Percentiles rank a stretch among this genome's conserved stretches.
phyloP scores from a whole-genome alignment of 2,797 vertebrate genomes.

The Pipistrellus pipistrellus region DNA sequence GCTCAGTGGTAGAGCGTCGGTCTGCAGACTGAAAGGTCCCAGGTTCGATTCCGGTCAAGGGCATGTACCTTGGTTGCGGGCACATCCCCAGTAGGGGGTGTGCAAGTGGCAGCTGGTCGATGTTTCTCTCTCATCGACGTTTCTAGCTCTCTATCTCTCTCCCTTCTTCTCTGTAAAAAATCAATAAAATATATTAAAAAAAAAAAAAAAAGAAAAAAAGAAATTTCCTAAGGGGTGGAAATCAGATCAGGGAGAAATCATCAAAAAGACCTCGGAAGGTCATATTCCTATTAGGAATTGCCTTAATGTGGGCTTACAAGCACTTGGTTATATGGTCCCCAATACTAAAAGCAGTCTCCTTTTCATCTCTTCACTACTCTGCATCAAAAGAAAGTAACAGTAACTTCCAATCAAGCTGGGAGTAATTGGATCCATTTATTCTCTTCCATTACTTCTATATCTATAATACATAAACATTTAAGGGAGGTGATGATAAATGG shows the following conservation, averaged over 20 bases:
- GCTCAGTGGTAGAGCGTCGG: too few relatives aligned
- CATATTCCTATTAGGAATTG: not conserved
- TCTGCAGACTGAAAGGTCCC: too few relatives aligned
- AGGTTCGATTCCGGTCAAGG: too few relatives aligned
- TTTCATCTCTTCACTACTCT: not conserved
- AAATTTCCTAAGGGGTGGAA: not conserved
- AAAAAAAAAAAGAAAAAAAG: too few relatives aligned
- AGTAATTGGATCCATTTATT: constrained; percentile 6
- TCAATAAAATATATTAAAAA: too few relatives aligned
- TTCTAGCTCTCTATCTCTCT: too few relatives aligned
- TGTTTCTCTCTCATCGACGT: too few relatives aligned
- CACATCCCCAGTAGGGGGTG: too few relatives aligned
- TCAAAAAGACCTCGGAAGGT: not conserved
- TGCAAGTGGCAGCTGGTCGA: too few relatives aligned
- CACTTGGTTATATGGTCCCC: not conserved
- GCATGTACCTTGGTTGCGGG: too few relatives aligned
- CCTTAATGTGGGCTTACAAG: not conserved
- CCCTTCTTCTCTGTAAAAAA: too few relatives aligned
- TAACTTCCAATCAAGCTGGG: not conserved
- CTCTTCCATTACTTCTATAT: constrained; percentile 2
- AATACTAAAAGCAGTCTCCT: not conserved
- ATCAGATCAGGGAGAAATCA: not conserved
- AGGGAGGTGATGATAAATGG: constrained; percentile 21
- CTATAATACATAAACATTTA: constrained; percentile 32
- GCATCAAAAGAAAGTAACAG: not conserved